These are phyloP conservation scores for Drosophila phalerata DNA, from an alignment of 2,888 invertebrate species.

Conservation along the genomic window DNA sequence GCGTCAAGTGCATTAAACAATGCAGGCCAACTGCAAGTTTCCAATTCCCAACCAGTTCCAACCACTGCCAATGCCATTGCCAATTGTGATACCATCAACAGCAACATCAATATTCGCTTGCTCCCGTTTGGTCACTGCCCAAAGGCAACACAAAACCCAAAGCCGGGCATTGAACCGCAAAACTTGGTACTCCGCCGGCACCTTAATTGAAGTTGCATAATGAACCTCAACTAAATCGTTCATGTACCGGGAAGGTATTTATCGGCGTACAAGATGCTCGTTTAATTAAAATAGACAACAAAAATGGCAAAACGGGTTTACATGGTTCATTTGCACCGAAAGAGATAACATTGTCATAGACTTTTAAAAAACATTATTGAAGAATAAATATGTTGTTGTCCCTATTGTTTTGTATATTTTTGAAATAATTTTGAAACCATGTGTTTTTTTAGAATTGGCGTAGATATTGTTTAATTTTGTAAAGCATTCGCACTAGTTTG, in stretches of 20 bases:
- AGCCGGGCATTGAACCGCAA: conserved; percentile 62
- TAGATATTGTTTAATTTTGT: conserved; percentile 21
- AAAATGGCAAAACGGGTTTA: conserved; percentile 5
- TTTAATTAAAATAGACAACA: conserved; percentile 8
- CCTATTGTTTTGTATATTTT: background rate
- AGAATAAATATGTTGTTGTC: background rate
- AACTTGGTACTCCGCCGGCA: conserved; percentile 19
- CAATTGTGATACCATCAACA: conserved; percentile 34
- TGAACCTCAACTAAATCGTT: conserved; percentile 8
- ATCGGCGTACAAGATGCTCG: background rate
- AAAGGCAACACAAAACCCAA: conserved; percentile 37
- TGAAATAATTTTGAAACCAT: background rate
- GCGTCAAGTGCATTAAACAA: conserved; percentile 56
- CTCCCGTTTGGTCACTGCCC: conserved; percentile 58
- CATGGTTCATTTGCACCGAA: background rate
- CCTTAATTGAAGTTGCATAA: conserved; percentile 56
- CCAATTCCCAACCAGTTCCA: conserved; percentile 62
- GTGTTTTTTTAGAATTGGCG: conserved; percentile 3
- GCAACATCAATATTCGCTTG: conserved; percentile 10
- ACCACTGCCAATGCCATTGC: conserved; percentile 56
- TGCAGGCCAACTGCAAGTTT: conserved; percentile 57
- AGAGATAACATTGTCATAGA: background rate
- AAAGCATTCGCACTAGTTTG: conserved; percentile 17
- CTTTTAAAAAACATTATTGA: background rate
- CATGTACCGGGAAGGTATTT: conserved; percentile 7